A percentile compares a stretch with the other conserved stretches of the same genome.
phyloP scores from a whole-genome alignment of 2,113 vertebrate species.

The Mesembrinibis cayennensis region DNA sequence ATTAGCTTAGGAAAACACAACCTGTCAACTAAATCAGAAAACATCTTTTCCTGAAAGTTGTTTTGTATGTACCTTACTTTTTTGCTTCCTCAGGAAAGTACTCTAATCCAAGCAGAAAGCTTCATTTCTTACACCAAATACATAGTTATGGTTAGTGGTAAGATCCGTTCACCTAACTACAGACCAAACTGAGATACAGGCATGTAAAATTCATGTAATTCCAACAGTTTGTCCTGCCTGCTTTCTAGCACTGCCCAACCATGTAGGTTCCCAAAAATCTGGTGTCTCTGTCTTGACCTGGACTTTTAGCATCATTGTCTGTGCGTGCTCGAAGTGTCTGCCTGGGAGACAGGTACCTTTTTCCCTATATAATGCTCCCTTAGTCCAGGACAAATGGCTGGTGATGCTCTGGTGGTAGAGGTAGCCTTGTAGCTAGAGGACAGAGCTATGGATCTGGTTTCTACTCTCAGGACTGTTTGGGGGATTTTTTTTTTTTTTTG shows the following conservation, averaged over 20 bases:
- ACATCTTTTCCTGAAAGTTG: background rate
- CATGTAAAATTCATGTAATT: background rate
- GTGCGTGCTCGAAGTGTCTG: background rate
- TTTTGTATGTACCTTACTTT: background rate
- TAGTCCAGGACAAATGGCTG: background rate
- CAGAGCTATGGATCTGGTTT: background rate
- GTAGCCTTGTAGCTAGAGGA: background rate
- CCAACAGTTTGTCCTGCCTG: background rate
- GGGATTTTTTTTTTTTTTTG: background rate
- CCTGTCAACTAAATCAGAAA: background rate
- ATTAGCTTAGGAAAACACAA: background rate
- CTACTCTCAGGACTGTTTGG: background rate
- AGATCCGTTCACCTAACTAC: background rate
- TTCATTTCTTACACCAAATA: background rate
- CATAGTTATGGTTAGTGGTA: background rate
- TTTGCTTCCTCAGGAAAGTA: background rate
- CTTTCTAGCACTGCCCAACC: background rate
- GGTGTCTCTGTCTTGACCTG: background rate
- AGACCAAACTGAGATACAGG: background rate
- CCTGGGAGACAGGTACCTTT: background rate
- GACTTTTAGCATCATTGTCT: background rate
- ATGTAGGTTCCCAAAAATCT: background rate
- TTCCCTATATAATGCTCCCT: background rate
- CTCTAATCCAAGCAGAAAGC: background rate
- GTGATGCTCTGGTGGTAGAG: background rate